These are phyloP conservation scores for Polyodon spathula DNA, from an alignment of 2,113 vertebrate species.

Conservation along the genomic window DNA sequence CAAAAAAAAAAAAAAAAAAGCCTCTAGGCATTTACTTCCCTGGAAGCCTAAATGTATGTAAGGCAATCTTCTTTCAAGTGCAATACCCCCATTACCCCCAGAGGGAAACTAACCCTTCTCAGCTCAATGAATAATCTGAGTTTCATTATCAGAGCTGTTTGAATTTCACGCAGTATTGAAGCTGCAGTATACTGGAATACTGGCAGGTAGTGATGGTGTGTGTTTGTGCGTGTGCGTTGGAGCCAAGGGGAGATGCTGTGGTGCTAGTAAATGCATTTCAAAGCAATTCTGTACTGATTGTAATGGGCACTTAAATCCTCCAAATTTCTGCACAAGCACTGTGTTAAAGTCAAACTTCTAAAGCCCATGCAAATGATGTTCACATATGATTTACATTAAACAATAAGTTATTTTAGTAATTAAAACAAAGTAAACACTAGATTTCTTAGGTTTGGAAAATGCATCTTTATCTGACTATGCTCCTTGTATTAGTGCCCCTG, in stretches of 20 bases:
- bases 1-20: conserved; percentile 25
- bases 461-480: too few species aligned
- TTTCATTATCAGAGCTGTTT: conserved; percentile 22
- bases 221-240: conserved; percentile 4
- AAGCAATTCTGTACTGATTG: not conserved
- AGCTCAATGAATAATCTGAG: conserved; percentile 36
- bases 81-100: conserved; percentile 38
- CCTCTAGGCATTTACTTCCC: conserved; percentile 33
- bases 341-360: too few species aligned
- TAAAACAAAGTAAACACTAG: too few species aligned
- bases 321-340: too few species aligned
- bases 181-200: conserved; percentile 10
- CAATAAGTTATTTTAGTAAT: too few species aligned
- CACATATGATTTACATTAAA: too few species aligned
- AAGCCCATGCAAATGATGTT: too few species aligned
- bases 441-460: too few species aligned
- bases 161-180: conserved; percentile 19
- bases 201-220: not conserved
- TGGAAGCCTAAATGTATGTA: conserved; percentile 37
- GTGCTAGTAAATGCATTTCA: not conserved
- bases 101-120: conserved; percentile 38
- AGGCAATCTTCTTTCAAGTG: conserved; percentile 39
- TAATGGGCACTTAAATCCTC: not conserved
- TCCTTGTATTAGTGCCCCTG: too few species aligned
- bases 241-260: not conserved